Base-by-base conservation (phyloP, 2,797 vertebrate species). In the Pseudocheirus occidentalis region DNA sequence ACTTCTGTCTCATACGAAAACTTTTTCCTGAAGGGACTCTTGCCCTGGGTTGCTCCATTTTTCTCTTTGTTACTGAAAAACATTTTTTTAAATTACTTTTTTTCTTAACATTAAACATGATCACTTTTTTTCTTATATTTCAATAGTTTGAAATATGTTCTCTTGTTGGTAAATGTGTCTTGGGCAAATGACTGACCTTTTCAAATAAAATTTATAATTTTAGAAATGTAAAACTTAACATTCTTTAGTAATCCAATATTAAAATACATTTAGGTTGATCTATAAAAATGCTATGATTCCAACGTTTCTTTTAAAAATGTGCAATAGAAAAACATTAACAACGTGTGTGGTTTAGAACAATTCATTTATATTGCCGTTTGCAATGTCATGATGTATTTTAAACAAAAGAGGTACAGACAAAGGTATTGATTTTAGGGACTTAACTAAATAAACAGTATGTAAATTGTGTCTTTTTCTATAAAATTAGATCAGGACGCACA, bases 361-460 rank as follows among this genome's bases (percentile, higher is more conserved):
- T 99, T 99, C 98, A 99, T 99, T 99, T 99, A 99, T 99, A 99
- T 97, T 98, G 98, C 99, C 98, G 99, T 99, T 99, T 99, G 99
- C 99, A 99, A 99, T 99, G 99, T 99, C 99, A 99, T 99, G 99
- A 99, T 99, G 99, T 99, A 99, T 99, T 99, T 99, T 99, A 99
- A 99, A 99, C 99, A 99, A 99, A 99, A 99, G 99, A 99, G 99
- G 99, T 99, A 99, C 99, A 99, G 99, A 99, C 99, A 99, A 99
- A 99, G 99, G 98, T 99, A 99, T 99, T 99, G 99, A 99, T 99
- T 99, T 99, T 99, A 99, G 98, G 98, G 98, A 98, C 98, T 98
- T 99, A 99, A 99, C 99, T 99, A 99, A 99, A 99, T 99, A 99
- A 99, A 99, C 99, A 99, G 99, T 99, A 99, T 99, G 99, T 99